A percentile compares a stretch with the other conserved stretches of the same genome.
Evolutionary conservation across 2,113 vertebrate genomes (phyloP).

Genomic region (Myrmecobius fasciatus): DNA sequence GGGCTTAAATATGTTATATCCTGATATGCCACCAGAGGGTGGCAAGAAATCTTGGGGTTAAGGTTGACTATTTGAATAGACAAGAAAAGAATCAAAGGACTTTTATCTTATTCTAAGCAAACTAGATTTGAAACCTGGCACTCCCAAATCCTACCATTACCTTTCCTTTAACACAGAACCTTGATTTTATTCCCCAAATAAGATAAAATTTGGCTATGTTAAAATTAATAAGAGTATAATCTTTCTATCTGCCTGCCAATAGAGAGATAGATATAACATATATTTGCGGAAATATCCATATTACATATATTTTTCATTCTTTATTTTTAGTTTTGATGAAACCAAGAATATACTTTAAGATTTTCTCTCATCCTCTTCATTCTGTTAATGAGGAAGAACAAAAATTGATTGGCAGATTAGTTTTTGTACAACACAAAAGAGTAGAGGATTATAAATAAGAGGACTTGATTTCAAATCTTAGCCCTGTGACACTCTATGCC

Average conservation of each 20-base stretch:
- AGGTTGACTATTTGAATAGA: slow-evolving; percentile 2
- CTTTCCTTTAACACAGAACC: slow-evolving; percentile 21
- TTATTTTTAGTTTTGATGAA: neutral
- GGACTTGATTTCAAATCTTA: neutral
- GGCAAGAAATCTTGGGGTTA: slow-evolving; percentile 16
- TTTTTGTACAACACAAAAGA: neutral
- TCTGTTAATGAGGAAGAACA: neutral
- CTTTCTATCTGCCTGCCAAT: no score
- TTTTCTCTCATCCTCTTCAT: neutral
- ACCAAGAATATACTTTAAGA: neutral
- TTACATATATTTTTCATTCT: neutral
- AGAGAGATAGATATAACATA: neutral
- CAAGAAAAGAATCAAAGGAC: neutral
- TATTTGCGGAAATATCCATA: neutral
- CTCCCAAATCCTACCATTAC: neutral
- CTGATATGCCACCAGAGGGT: neutral
- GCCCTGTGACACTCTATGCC: neutral
- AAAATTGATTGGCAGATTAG: neutral
- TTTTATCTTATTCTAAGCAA: neutral
- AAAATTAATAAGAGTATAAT: neutral
- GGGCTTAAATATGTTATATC: neutral
- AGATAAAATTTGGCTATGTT: neutral
- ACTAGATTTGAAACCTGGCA: slow-evolving; percentile 1
- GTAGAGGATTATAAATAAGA: neutral
- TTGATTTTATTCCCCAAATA: slow-evolving; percentile 18